A percentile compares a stretch with the other conserved stretches of the same genome.
Evolutionary conservation across 2,888 invertebrate genomes (phyloP).

Genomic region (Tetropium fuscum): DNA sequence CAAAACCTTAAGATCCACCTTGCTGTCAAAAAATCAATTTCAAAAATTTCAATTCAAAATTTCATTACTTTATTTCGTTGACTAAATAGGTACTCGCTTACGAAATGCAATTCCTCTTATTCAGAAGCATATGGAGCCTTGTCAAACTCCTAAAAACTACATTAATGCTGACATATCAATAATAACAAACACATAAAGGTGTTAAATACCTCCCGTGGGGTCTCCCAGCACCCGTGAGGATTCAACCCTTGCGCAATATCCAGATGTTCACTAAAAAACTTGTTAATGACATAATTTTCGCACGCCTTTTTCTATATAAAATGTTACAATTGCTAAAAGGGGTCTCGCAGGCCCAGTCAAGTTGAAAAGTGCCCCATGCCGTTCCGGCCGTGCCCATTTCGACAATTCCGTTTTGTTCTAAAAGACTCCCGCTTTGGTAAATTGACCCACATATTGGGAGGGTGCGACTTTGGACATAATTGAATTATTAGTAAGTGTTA

Average conservation of each 20-base stretch:
- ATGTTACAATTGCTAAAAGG: conserved; percentile 54
- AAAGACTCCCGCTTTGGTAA: conserved; percentile 28
- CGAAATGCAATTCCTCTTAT: too few relatives aligned
- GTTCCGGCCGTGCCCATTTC: conserved; percentile 16
- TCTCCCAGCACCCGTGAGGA: conserved; percentile 21
- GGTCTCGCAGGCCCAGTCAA: conserved; percentile 49
- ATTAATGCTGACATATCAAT: conserved; percentile 43
- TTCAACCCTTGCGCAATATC: conserved; percentile 32
- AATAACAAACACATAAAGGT: conserved; percentile 43
- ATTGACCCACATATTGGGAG: conserved; percentile 31
- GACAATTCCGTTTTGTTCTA: conserved; percentile 34
- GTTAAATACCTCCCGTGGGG: conserved; percentile 43
- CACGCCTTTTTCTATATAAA: conserved; percentile 58
- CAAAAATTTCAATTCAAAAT: too few relatives aligned
- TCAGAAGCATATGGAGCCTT: conserved; percentile 10
- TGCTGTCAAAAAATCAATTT: too few relatives aligned
- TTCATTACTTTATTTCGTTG: too few relatives aligned
- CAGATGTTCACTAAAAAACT: conserved; percentile 48
- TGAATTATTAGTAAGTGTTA: conserved; percentile 33
- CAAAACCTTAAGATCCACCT: too few relatives aligned
- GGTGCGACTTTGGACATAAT: conserved; percentile 31
- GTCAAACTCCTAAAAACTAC: conserved; percentile 28
- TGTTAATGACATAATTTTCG: conserved; percentile 60
- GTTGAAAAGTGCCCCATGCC: conserved; percentile 48
- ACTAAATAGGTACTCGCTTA: too few relatives aligned